Evolutionary conservation across 1,140 invertebrate species (phyloP), one percentile per base, ranked within the genome.

Genomic region (Drosophila seguyi): DNA sequence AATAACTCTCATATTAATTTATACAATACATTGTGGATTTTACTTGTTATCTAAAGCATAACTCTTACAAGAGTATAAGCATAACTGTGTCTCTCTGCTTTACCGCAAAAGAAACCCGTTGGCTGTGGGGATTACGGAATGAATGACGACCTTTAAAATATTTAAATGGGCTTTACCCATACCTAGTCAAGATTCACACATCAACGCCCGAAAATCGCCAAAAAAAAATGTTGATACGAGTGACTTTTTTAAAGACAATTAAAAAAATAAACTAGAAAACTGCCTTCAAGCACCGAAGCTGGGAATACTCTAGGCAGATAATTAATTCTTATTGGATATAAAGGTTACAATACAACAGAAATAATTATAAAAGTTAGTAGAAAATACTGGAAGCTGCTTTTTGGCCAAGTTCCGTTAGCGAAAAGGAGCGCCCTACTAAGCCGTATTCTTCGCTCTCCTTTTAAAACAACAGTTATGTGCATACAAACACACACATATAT

Each of bases 141-240:
- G 55, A 67, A 36, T 55, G 38, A 39, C 41, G 53, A 71, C 39
- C 65, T 78, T 71, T 45, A 55, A 53, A 47, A 25, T 59, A 68
- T 71, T 55, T 60, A 62, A 72, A 63, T 78, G 31, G 48, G 48
- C 27, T 29, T 38, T 55, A 38, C 22, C n/a, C 38, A 55, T 55
- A 55, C 52, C 52, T 38, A n/a, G 34, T 38, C 34, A 55, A 55
- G 52, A 38, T 38, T 55, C 52, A 55, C 52, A 55, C 52, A 55
- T 25, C n/a, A 20, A 34, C 11, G 13, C 14, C 18, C 34, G 52
- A 55, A 55, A 25, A 47, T 25, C 42, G 42, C 4, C 42, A 16
- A 55, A 55, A 16, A 55, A 55, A 55, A 55, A 11, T 0, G 38
- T 38, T 38, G 50, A 53, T 53, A 38, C 31, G 14, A 53, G 31